Percentiles rank a stretch among this genome's conserved stretches.
phyloP scores from a whole-genome alignment of 2,797 vertebrate genomes.

The Ptychadena robeensis region DNA sequence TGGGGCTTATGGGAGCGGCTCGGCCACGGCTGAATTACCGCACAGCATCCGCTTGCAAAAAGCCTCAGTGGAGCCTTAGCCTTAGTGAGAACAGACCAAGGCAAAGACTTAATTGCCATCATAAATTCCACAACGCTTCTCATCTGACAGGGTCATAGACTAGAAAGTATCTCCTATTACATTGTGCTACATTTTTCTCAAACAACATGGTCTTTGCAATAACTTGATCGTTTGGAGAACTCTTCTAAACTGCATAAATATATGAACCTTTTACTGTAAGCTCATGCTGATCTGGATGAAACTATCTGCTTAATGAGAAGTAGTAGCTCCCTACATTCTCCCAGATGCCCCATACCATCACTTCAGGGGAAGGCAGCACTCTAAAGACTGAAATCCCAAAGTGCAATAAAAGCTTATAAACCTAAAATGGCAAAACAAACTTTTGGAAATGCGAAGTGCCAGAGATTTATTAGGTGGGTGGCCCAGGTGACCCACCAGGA shows the following conservation, averaged over 20 bases:
- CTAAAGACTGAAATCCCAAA: conserved; percentile 62
- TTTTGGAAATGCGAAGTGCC: conserved; percentile 68
- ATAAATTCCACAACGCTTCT: no score
- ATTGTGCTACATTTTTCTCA: not conserved
- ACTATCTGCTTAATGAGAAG: not conserved
- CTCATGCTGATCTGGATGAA: not conserved
- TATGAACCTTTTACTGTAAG: not conserved
- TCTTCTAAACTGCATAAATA: no score
- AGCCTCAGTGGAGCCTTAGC: no score
- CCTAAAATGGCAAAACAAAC: conserved; percentile 72
- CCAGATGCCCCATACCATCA: not conserved
- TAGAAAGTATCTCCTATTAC: no score
- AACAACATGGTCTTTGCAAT: not conserved
- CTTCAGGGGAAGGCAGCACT: not conserved
- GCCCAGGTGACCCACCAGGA: conserved; percentile 72
- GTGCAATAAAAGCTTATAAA: conserved; percentile 68
- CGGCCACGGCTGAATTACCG: no score
- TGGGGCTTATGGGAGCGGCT: no score
- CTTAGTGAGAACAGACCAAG: no score
- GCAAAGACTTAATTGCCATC: no score
- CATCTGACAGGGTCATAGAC: no score
- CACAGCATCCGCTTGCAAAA: no score
- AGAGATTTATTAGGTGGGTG: conserved; percentile 66
- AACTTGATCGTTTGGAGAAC: not conserved
- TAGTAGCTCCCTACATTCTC: not conserved